phyloP scores from a whole-genome alignment of 2,113 vertebrate genomes.

The Dermatemys mawii region DNA sequence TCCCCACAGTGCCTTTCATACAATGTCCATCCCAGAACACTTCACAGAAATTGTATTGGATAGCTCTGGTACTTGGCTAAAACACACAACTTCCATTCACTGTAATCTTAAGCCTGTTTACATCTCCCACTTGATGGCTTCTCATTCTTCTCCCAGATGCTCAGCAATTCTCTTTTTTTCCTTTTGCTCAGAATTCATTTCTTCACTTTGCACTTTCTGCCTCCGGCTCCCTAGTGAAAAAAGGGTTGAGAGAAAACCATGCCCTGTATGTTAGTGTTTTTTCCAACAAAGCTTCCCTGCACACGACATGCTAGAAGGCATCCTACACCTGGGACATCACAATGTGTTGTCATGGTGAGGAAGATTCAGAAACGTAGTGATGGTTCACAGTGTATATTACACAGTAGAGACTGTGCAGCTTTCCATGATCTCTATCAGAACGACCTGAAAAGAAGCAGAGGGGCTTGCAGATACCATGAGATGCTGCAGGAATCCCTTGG shows the following conservation, averaged over 20 bases:
- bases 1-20: too few species aligned
- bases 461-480: rapidly evolving
- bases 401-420: neutral
- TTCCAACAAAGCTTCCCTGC: neutral
- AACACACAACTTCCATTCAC: too few species aligned
- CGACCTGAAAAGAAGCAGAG: neutral
- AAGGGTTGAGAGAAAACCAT: neutral
- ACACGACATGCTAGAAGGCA: neutral
- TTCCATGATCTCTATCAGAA: neutral
- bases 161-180: neutral
- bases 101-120: too few species aligned
- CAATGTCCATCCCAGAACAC: too few species aligned
- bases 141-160: neutral
- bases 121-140: too few species aligned
- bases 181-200: neutral
- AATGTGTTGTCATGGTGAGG: constrained; percentile 67
- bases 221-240: neutral
- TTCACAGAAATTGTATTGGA: too few species aligned
- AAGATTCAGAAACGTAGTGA: constrained; percentile 23
- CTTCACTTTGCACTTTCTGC: neutral
- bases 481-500: neutral
- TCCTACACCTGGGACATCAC: neutral
- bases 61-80: too few species aligned
- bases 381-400: neutral
- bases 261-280: rapidly evolving